These are phyloP conservation scores for Notodonta ziczac DNA, from an alignment of 2,888 invertebrate species.

Conservation along the genomic window DNA sequence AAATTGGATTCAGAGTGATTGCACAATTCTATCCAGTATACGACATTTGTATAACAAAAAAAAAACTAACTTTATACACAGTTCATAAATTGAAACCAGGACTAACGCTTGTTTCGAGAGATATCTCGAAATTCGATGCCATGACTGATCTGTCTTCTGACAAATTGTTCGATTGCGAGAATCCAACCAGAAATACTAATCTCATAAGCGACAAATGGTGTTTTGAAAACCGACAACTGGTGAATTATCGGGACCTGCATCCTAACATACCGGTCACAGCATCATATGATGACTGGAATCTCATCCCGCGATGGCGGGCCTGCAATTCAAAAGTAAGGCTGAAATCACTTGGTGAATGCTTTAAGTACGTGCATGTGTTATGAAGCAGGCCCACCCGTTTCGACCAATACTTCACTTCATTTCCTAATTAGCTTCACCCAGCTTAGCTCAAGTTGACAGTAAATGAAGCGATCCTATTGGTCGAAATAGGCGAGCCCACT, in stretches of 20 bases:
- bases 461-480: too few relatives aligned
- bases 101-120: constrained; percentile 27
- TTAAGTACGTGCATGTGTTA: too few relatives aligned
- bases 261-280: constrained; percentile 53
- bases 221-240: constrained; percentile 54
- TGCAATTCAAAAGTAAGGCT: constrained; percentile 50
- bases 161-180: constrained; percentile 46
- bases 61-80: constrained; percentile 46
- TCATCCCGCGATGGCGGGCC: constrained; percentile 56
- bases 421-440: too few relatives aligned
- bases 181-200: constrained; percentile 41
- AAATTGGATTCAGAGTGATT: constrained; percentile 42
- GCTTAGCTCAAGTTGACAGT: too few relatives aligned
- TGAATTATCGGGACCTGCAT: constrained; percentile 52
- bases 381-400: too few relatives aligned
- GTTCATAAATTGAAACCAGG: constrained; percentile 36
- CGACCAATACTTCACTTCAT: too few relatives aligned
- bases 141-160: constrained; percentile 33
- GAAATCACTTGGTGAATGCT: too few relatives aligned
- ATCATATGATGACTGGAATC: constrained; percentile 41
- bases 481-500: too few relatives aligned
- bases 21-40: constrained; percentile 41
- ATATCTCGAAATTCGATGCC: constrained; percentile 20
- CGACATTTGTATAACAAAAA: constrained; percentile 52
- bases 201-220: constrained; percentile 48